Evolutionary conservation across 2,113 vertebrate genomes (phyloP), one percentile per base, ranked within the genome.

Genomic region (Okapia johnstoni): DNA sequence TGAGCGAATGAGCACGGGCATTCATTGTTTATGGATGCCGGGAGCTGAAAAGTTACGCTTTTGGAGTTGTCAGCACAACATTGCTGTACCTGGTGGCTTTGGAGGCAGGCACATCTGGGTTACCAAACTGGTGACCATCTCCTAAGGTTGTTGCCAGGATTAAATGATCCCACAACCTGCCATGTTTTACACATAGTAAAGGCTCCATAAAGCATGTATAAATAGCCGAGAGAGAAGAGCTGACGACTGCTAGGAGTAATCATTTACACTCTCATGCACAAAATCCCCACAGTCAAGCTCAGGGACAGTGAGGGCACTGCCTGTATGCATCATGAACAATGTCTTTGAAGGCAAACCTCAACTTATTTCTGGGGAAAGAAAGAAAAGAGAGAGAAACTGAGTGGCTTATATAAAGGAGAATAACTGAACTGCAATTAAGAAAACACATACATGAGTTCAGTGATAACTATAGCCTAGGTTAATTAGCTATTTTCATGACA

Each of bases 401-500:
- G 48, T 55, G 58, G 4, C 55, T 94, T 87, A 58, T 61, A 55
- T 85, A 92, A 90, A 79, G 23, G 3, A 10, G 4, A 91, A 26
- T 83, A 66, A 94, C 70, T 57, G 93, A 85, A 73, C 16, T 9
- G 6, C 50, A 83, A 61, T 85, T 88, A 94, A 70, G 43, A 43
- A 63, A 33, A 58, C 17, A 85, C 54, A 55, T 19, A 17, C 80
- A 46, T 94, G 52, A 26, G 46, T 66, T 93, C 52, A 81, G 21
- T 86, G 85, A 50, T 76, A 96, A 88, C 93, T 83, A 90, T 14
- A 76, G 46, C 7, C 23, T 28, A 48, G 25, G 46, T 70, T 93
- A 96, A 85, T 93, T 90, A 80, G 26, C 36, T 19, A 57, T 57
- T 94, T 46, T 85, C 60, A 90, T 19, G 76, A 83, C 14, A 57